Conservation (phyloP, 2,888 invertebrate species). For the Tiliacea aurago region DNA sequence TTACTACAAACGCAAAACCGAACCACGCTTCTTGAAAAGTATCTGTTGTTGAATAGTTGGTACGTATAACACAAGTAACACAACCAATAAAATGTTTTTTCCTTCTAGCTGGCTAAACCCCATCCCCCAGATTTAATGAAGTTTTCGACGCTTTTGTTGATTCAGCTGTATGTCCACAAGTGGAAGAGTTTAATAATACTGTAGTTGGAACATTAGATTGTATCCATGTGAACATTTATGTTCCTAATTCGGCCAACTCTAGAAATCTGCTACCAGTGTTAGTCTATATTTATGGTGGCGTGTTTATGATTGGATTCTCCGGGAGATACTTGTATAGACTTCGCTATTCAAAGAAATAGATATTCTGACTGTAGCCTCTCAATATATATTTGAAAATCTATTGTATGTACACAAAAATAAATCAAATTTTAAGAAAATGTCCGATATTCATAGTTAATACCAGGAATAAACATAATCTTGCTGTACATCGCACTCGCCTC, state of each 20-base stretch:
- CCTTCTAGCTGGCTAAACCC: conserved; percentile 61
- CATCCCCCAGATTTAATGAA: conserved; percentile 68
- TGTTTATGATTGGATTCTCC: conserved; percentile 67
- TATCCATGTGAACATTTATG: conserved; percentile 75
- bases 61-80: too few relatives aligned
- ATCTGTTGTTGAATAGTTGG: too few relatives aligned
- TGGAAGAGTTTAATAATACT: conserved; percentile 65
- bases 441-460: too few relatives aligned
- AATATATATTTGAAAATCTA: too few relatives aligned
- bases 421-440: too few relatives aligned
- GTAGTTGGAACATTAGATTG: conserved; percentile 72
- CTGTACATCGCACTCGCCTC: too few relatives aligned
- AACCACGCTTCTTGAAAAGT: neutral
- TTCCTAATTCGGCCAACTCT: conserved; percentile 71
- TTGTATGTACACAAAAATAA: too few relatives aligned
- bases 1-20: neutral
- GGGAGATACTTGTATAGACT: conserved; percentile 70
- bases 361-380: too few relatives aligned
- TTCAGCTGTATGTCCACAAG: conserved; percentile 74
- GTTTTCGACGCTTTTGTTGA: conserved; percentile 76
- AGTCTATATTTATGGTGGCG: conserved; percentile 76
- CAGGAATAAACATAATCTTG: too few relatives aligned
- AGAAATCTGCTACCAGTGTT: conserved; percentile 73
- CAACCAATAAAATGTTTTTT: conserved; percentile 37
- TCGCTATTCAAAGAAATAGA: too few relatives aligned